A percentile compares a stretch with the other conserved stretches of the same genome.
phyloP scores from a whole-genome alignment of 1,140 invertebrate genomes.

The Ruditapes philippinarum region DNA sequence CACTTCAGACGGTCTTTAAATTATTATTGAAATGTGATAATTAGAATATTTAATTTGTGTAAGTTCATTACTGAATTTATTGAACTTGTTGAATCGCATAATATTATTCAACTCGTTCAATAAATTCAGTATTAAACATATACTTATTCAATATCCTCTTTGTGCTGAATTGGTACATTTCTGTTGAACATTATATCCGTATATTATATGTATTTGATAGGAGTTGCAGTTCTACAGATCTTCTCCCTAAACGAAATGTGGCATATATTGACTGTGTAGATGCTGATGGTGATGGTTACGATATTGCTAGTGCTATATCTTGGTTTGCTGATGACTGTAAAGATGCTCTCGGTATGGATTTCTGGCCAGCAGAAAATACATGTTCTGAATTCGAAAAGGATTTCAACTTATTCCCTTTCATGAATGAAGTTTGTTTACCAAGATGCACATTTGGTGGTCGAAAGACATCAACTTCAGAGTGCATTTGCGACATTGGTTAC shows the following conservation, averaged over 20 bases:
- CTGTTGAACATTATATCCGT: no score
- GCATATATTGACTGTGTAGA: constrained; percentile 56
- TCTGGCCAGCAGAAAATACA: constrained; percentile 72
- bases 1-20: no score
- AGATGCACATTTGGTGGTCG: constrained; percentile 26
- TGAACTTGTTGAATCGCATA: no score
- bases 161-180: no score
- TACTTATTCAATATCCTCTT: no score
- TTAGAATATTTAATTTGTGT: no score
- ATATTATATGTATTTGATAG: no score
- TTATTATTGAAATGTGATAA: no score
- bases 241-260: constrained; percentile 61
- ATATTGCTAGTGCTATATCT: constrained; percentile 57
- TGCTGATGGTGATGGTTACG: constrained; percentile 50
- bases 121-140: no score
- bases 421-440: constrained; percentile 49
- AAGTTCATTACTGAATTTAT: no score
- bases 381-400: constrained; percentile 67
- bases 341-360: constrained; percentile 35
- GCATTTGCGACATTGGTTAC: constrained; percentile 69
- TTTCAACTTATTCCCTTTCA: constrained; percentile 51
- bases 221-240: neutral
- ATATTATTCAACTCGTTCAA: no score
- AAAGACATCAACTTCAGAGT: constrained; percentile 4
- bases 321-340: constrained; percentile 73